These are phyloP conservation scores for Eunapius fragilis DNA, from an alignment of 37 sponge, comb jelly and placozoan species.

Conservation along the genomic window DNA sequence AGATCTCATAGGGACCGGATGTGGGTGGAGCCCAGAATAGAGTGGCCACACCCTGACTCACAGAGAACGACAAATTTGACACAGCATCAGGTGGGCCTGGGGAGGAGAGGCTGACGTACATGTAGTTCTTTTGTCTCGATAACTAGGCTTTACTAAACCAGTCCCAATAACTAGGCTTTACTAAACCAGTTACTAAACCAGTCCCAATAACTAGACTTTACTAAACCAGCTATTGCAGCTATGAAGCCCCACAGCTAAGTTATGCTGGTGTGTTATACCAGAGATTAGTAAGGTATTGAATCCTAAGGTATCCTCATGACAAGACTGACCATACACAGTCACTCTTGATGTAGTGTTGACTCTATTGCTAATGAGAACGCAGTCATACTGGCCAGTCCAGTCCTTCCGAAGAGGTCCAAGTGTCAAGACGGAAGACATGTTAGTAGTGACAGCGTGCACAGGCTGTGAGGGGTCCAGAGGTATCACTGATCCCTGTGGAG, in stretches of 20 bases:
- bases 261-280: too few species aligned
- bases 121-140: too few species aligned
- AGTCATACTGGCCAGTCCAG: conserved; percentile 66
- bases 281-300: too few species aligned
- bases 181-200: too few species aligned
- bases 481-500: not conserved
- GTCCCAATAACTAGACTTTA: too few species aligned
- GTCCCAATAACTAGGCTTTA: too few species aligned
- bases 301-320: too few species aligned
- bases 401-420: not conserved
- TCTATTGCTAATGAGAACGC: conserved; percentile 63
- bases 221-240: too few species aligned
- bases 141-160: too few species aligned
- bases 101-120: not conserved
- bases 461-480: not conserved
- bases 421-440: not conserved
- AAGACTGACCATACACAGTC: not conserved
- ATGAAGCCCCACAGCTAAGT: too few species aligned
- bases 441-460: not conserved
- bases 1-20: not conserved
- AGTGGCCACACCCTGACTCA: not conserved
- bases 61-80: not conserved
- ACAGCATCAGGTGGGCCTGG: not conserved
- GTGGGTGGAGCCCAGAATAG: not conserved
- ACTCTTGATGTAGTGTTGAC: conserved; percentile 79